Percentiles rank a stretch among this genome's conserved stretches.
These are phyloP conservation scores for Moxostoma hubbsi DNA, from an alignment of 2,797 vertebrate genomes.

Conservation along the genomic window DNA sequence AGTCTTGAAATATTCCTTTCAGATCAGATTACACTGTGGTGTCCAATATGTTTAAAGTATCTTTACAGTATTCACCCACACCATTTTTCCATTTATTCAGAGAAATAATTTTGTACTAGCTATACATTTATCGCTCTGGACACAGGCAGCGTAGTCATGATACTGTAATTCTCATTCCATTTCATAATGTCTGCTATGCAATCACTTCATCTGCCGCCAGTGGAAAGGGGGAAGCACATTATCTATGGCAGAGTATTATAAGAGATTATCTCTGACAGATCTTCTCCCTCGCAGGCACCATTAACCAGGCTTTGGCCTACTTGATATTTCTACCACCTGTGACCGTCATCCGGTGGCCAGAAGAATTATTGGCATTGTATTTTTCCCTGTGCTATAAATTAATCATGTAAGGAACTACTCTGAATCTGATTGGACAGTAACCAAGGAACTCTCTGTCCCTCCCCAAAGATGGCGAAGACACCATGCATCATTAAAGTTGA, in stretches of 20 bases:
- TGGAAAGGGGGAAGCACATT: slow-evolving; percentile 66
- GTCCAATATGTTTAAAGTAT: slow-evolving; percentile 2
- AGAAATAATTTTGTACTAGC: slow-evolving; percentile 5
- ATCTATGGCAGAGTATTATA: slow-evolving; percentile 76
- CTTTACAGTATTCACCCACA: background rate
- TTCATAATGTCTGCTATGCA: slow-evolving; percentile 68
- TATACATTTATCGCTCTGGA: slow-evolving; percentile 33
- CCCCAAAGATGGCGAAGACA: no score
- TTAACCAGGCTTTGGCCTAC: slow-evolving; percentile 79
- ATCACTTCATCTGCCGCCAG: slow-evolving; percentile 71
- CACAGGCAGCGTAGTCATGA: slow-evolving; percentile 58
- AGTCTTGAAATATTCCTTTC: slow-evolving; percentile 23
- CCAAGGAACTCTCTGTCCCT: slow-evolving; percentile 68
- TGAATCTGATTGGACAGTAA: slow-evolving; percentile 72
- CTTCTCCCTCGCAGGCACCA: slow-evolving; percentile 80
- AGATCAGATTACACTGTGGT: slow-evolving; percentile 25
- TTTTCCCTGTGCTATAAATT: slow-evolving; percentile 75
- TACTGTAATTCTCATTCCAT: slow-evolving; percentile 59
- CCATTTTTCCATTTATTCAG: slow-evolving; percentile 11
- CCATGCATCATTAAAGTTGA: no score
- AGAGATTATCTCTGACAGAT: slow-evolving; percentile 79
- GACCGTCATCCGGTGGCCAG: slow-evolving; percentile 72
- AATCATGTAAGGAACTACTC: slow-evolving; percentile 77
- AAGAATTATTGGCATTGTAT: slow-evolving; percentile 80
- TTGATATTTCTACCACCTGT: slow-evolving; percentile 80